Evolutionary conservation across 2,888 invertebrate genomes (phyloP).

Genomic region (Stenurella melanura): DNA sequence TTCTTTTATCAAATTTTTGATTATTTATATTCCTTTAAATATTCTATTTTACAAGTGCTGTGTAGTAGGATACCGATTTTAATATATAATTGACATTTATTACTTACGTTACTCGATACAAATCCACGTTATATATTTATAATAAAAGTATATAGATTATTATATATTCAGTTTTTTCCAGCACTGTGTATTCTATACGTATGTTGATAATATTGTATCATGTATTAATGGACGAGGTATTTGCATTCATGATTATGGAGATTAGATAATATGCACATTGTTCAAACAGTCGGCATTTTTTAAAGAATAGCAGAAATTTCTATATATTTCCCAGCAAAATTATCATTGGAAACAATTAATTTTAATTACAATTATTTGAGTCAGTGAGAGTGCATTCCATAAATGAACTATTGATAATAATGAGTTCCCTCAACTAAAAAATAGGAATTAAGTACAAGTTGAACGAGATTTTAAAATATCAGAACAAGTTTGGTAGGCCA

Average conservation of each 20-base stretch:
- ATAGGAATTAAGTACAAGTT: background rate
- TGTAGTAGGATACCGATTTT: too few species aligned
- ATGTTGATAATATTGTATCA: background rate
- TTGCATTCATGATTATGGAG: background rate
- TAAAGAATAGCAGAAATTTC: background rate
- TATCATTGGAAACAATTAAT: background rate
- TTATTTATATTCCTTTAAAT: too few species aligned
- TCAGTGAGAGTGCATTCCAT: background rate
- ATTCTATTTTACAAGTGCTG: too few species aligned
- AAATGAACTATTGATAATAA: background rate
- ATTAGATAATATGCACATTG: background rate
- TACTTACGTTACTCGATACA: background rate
- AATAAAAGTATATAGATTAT: too few species aligned
- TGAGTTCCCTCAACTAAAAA: background rate
- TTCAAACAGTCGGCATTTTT: slow-evolving; percentile 7
- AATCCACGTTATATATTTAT: background rate
- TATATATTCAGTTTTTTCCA: background rate
- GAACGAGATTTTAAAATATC: background rate
- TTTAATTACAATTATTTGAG: background rate
- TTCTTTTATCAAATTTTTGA: too few species aligned
- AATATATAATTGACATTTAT: too few species aligned
- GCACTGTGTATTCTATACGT: background rate
- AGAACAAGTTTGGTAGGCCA: background rate
- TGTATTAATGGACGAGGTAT: background rate
- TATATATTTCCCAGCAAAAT: background rate